These are phyloP conservation scores for Parthenolecanium corni DNA, from an alignment of 2,888 invertebrate species.

Conservation along the genomic window DNA sequence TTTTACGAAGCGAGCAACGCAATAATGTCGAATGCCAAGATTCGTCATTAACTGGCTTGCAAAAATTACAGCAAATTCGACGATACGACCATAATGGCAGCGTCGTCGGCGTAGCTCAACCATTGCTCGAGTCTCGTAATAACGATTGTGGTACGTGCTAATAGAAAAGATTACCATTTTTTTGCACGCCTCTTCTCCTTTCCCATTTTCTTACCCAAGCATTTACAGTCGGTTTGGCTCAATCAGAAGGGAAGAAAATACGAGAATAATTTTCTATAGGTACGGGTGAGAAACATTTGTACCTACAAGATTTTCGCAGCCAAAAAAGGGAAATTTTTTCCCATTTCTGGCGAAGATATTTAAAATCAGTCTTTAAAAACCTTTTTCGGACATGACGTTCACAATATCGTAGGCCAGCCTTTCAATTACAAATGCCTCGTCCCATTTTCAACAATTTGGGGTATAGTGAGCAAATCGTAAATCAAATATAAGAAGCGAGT, in stretches of 20 bases:
- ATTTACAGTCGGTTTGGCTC: not conserved
- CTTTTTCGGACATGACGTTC: no score
- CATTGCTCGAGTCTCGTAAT: conserved; percentile 6
- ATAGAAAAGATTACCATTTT: not conserved
- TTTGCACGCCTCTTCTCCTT: not conserved
- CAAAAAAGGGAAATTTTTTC: no score
- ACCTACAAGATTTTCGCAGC: no score
- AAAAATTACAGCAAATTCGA: conserved; percentile 34
- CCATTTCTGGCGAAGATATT: no score
- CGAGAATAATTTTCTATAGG: not conserved
- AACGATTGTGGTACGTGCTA: conserved; percentile 4
- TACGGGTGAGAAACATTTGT: not conserved
- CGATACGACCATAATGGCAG: conserved; percentile 34
- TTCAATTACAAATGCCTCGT: no score
- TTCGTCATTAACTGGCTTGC: conserved; percentile 35
- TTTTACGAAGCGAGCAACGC: conserved; percentile 53
- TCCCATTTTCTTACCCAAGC: not conserved
- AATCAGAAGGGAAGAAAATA: not conserved
- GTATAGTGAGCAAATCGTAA: no score
- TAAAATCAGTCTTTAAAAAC: no score
- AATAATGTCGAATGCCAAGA: conserved; percentile 22
- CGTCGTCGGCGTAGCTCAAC: conserved; percentile 31
- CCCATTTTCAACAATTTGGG: no score
- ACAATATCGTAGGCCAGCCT: no score
- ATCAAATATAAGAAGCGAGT: no score